phyloP scores from a whole-genome alignment of 2,113 vertebrate genomes.

The Brienomyrus longianalis region DNA sequence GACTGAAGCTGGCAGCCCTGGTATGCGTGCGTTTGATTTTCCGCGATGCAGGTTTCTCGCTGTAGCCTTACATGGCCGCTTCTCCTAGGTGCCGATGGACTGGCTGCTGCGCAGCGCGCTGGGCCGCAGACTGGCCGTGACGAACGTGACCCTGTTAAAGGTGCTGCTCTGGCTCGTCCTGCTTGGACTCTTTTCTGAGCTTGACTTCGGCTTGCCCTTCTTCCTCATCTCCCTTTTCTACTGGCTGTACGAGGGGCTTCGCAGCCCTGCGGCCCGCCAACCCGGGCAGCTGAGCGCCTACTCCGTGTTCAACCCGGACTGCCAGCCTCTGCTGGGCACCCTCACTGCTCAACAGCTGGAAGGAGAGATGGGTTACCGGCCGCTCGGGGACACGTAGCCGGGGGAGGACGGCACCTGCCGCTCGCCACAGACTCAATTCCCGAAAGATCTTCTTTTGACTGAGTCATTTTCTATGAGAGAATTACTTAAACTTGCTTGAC shows the following conservation, averaged over 20 bases:
- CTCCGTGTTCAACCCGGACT: constrained; percentile 90
- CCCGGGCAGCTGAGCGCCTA: constrained; percentile 84
- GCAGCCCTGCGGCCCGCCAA: constrained; percentile 57
- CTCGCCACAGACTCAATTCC: neutral
- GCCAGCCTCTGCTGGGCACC: constrained; percentile 75
- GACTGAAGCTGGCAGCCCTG: neutral
- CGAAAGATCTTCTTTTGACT: neutral
- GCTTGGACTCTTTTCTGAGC: constrained; percentile 75
- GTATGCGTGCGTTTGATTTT: neutral
- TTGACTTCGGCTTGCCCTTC: constrained; percentile 79
- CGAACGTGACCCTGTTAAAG: constrained; percentile 68
- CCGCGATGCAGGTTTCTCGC: neutral
- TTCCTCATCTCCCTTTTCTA: constrained; percentile 84
- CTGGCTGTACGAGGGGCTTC: constrained; percentile 81
- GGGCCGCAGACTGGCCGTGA: constrained; percentile 47
- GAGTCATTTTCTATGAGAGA: neutral
- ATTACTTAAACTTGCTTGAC: neutral
- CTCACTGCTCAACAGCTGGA: constrained; percentile 88
- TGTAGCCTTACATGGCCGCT: neutral
- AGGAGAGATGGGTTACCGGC: constrained; percentile 73
- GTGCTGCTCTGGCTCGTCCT: constrained; percentile 82
- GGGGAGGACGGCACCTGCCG: neutral
- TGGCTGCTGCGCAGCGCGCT: constrained; percentile 51
- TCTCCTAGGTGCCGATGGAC: constrained; percentile 37
- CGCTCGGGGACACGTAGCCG: constrained; percentile 48